Base-by-base conservation (phyloP, 2,797 vertebrate genomes). In the Melanotaenia parkinsoni region DNA sequence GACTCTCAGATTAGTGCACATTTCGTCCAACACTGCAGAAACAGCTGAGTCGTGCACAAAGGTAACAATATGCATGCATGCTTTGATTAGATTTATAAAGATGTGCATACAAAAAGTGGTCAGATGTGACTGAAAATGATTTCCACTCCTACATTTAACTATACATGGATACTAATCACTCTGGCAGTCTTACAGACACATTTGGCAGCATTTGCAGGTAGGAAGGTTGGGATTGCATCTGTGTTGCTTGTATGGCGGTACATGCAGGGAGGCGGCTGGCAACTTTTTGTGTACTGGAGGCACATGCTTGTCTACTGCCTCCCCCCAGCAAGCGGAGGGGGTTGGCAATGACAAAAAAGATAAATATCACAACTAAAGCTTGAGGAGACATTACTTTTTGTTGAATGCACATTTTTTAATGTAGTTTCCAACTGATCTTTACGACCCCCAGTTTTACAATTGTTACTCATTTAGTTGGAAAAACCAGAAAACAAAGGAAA, bases 171-270 rank as follows among this genome's bases (percentile, higher is more conserved):
- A 53, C 50, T 28, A 63, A 65, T 76, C 51, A 50, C 58, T 54
- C 24, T 51, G 43, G n/a, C 50, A 4, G 47, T 74, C 13, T 32
- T 51, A 54, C 47, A 62, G 35, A 43, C 47, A 83, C 60, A 50
- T 69, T 80, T 77, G 69, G 66, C 72, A 69, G 65, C 4, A 58
- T 71, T 35, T 40, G 64, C 38, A 66, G 62, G 67, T 80, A 45
- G 67, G 77, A 82, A 45, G 58, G 63, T 65, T 71, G 47, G 45
- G 65, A 68, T 40, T 78, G 69, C 63, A 73, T 83, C 56, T 60
- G 51, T 54, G 5, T 26, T 67, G 75, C 56, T 58, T 67, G 32
- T 71, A 72, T 72, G 62, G 74, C 45, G 56, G 13, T 62, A 38
- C 40, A 50, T 61, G 58, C 58, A 72, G 59, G 63, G 45, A 76